Base-by-base conservation (phyloP, 2,888 invertebrate genomes). In the Sericinus montela region DNA sequence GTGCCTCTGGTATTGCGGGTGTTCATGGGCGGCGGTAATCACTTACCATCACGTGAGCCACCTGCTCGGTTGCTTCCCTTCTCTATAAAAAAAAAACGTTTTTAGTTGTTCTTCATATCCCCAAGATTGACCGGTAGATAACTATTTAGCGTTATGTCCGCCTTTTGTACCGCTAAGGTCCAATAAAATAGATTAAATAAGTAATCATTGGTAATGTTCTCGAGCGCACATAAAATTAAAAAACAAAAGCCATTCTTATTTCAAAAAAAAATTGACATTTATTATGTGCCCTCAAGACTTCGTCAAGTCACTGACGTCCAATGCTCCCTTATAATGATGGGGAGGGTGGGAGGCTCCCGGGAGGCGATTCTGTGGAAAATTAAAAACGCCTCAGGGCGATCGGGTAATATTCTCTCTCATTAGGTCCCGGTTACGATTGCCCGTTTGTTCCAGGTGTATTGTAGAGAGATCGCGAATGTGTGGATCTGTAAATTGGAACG, bases 331-430 rank as follows among this genome's bases (percentile, higher is more conserved):
- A 37, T 49, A 49, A 49, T 45, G 48, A 40, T 41, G 36, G 25
- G 29, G 50, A 45, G 45, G 40, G 37, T 40, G 44, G 54, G 53
- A 42, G 30, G 34, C 56, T 52, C 58, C 55, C 47, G 37, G 47
- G 73, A 80, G 83, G 82, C 84, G 87, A 87, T 88, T 74, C 71
- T 58, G 65, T 62, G 80, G 87, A 67, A 89, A 89, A 89, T 89
- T 89, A 89, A 89, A 89, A 89, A 80, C 72, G 85, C 89, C 84
- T 54, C 58, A 54, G 83, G 89, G 68, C 75, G 70, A 87, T 87
- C 74, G 80, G 70, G 85, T 85, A 82, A 86, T 80, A 74, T 74
- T 68, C 75, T 73, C 71, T 65, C 70, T 80, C 75, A 76, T 80
- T 76, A 79, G 69, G 59, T 65, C 67, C 60, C 57, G 60, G 62